Evolutionary conservation across 1,140 invertebrate species (phyloP).

Genomic region (Carposina sasakii): DNA sequence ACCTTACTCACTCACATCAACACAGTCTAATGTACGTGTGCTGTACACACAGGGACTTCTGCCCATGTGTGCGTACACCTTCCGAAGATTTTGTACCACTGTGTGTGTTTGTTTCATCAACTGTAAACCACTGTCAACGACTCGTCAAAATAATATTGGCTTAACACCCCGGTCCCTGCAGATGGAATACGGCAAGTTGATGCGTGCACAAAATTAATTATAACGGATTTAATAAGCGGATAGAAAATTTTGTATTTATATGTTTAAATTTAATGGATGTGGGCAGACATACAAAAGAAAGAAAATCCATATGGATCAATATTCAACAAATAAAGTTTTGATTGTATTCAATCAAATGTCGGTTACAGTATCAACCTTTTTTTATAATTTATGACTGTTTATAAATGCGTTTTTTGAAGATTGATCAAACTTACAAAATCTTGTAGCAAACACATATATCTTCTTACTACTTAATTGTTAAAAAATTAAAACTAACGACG

Average conservation of each 20-base stretch:
- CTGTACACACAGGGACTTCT: constrained; percentile 18
- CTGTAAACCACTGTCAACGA: constrained; percentile 65
- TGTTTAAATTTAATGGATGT: too few species aligned
- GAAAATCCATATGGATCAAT: too few species aligned
- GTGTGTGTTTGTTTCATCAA: constrained; percentile 53
- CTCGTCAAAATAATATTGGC: constrained; percentile 67
- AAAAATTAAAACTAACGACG: constrained; percentile 38
- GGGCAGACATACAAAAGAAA: too few species aligned
- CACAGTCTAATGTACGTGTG: constrained; percentile 33
- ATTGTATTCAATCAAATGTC: too few species aligned
- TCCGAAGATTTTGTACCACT: constrained; percentile 17
- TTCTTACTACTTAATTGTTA: constrained; percentile 36
- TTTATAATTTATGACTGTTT: too few species aligned
- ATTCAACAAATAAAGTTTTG: too few species aligned
- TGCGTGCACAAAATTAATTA: constrained; percentile 51
- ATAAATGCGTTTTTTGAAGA: constrained; percentile 11
- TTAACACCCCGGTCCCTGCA: constrained; percentile 42
- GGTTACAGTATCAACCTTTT: too few species aligned
- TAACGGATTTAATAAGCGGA: constrained; percentile 29
- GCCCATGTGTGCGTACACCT: constrained; percentile 30
- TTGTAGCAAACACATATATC: constrained; percentile 31
- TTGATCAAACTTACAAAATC: constrained; percentile 23
- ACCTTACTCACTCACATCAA: constrained; percentile 51
- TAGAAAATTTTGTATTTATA: too few species aligned
- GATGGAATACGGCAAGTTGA: constrained; percentile 41